Evolutionary conservation across 1,140 invertebrate genomes (phyloP), one percentile per base, ranked within the genome.

Genomic region (Euborellia annulipes): DNA sequence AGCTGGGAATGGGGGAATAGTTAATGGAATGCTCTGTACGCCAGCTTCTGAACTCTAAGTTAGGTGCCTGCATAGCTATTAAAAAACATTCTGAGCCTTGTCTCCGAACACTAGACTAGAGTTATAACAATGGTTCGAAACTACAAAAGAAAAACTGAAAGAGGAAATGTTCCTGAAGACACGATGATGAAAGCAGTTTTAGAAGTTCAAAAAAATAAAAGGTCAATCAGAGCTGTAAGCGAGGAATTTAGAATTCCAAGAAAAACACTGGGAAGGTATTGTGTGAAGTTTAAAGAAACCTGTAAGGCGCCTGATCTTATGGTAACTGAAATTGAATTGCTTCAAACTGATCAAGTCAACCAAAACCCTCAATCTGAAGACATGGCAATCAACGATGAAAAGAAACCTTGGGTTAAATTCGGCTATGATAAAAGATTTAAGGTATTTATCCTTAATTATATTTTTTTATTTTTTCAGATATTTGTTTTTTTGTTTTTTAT

Each of bases 381-480:
- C 3, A 13, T 38, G 8, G 14, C 36, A 38, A 38, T 14, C 19
- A 38, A 38, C 19, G 19, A 14, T 38, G 36, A 18, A 14, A 38
- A 38, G 36, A 38, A 38, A 4, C 36, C 36, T 38, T 38, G 36
- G 36, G 36, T 17, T 38, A 38, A 38, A 18, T 38, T 38, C 36
- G 36, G 36, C 36, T 38, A 38, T 38, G 3, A 38, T 38, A 38
- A 38, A 18, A 38, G 36, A 38, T 38, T 38, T 38, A 14, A 38
- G 36, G 36, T 38, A 38, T 38, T 14, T 17, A 38, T 38, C 19
- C 16, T 38, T 18, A 17, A 17, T 38, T 38, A 38, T 38, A 3
- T 17, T 38, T 38, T 38, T 38, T 38, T 38, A 38, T 18, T 14
- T 38, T 38, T 38, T 38, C 36, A 38, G 19, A 38, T 14, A 14